phyloP scores from a whole-genome alignment of 2,888 invertebrate species.

The Sepioteuthis lessoniana region DNA sequence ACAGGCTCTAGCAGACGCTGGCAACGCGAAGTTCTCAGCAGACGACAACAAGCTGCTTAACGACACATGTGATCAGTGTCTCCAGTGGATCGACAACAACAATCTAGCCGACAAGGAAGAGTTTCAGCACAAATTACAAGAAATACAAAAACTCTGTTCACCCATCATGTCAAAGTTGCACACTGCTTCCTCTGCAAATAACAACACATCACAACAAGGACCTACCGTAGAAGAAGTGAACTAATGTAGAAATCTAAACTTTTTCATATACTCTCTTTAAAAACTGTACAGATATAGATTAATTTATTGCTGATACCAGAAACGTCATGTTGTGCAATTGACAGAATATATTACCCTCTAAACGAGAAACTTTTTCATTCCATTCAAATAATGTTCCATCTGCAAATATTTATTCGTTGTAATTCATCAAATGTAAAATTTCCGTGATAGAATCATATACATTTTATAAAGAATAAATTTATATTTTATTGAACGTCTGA shows the following conservation, averaged over 20 bases:
- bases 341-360: no score
- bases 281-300: no score
- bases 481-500: no score
- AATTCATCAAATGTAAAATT: no score
- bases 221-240: constrained; percentile 67
- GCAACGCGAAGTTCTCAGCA: constrained; percentile 77
- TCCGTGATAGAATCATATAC: no score
- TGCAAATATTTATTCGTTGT: no score
- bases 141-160: constrained; percentile 84
- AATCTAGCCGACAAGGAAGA: constrained; percentile 84
- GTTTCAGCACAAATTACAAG: constrained; percentile 84
- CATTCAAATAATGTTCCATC: no score
- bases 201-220: neutral
- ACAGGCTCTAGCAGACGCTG: constrained; percentile 79
- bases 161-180: constrained; percentile 83
- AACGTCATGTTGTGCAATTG: no score
- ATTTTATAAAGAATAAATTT: no score
- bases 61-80: constrained; percentile 78
- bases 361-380: no score
- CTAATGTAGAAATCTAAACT: constrained; percentile 59
- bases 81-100: constrained; percentile 88
- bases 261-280: no score
- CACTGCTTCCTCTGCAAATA: constrained; percentile 47
- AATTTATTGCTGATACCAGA: no score
- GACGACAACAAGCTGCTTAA: constrained; percentile 82